Evolutionary conservation across 1,140 invertebrate species (phyloP), one percentile per base, ranked within the genome.

Genomic region (Vanessa atalanta): DNA sequence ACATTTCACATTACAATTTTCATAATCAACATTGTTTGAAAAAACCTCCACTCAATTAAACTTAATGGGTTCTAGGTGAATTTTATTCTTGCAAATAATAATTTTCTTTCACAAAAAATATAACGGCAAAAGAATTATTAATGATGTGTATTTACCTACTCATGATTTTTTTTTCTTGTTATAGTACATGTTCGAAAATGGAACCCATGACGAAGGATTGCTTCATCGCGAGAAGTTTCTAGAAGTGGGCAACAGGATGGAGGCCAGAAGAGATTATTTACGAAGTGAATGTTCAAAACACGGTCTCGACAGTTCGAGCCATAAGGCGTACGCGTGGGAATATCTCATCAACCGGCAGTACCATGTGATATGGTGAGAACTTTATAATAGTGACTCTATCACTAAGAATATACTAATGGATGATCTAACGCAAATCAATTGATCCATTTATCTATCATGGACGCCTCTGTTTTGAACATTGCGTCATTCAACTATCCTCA

Each of bases 261-360:
- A 92, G 16, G 82, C 79, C 4, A 78, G 93, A 15, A 75, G 87
- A 9, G 87, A 90, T 3, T 89, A 82, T 73, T 70, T 93, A 53
- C 79, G 76, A 53, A 81, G 61, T 23, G 78, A 89, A 76, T 92
- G 90, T 48, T 84, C 84, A 6, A 83, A 73, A 37, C 79, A 84
- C 1, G 82, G 88, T 16, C 79, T 92, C 14, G 88, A 90, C 53
- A 75, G 83, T 16, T 82, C 83, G 3, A 80, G 80, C 47, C 81
- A 89, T 16, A 93, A 91, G 71, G 88, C 92, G 8, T 96, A 97
- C 79, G 95, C 97, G 4, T 97, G 96, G 97, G 96, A 97, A 84
- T 97, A 97, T 84, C 94, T 97, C 78, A 95, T 97, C 78, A 96
- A 96, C 88, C 94, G 94, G 79, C 95, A 96, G 82, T 95, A 97